Conservation (phyloP, 2,888 invertebrate genomes). For the Sminthurides aquaticus region DNA sequence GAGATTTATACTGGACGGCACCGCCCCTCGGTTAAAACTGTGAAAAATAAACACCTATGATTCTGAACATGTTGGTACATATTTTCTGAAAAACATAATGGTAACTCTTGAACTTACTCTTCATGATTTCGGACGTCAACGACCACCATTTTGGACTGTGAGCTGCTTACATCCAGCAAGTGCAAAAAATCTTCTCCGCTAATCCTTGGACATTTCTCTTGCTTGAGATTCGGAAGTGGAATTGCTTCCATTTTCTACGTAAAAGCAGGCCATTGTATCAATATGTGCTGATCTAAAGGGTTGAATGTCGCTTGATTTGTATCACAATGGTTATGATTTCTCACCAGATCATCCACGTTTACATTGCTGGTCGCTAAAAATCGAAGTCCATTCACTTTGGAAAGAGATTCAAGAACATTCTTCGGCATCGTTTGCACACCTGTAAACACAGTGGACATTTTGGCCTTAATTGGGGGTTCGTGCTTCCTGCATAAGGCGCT, state of each 20-base stretch:
- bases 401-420: background rate
- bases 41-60: background rate
- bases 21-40: constrained; percentile 69
- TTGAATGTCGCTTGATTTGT: background rate
- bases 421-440: background rate
- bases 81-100: too few relatives aligned
- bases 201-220: constrained; percentile 72
- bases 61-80: background rate
- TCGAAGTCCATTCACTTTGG: constrained; percentile 1
- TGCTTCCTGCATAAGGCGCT: constrained; percentile 81
- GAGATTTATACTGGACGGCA: constrained; percentile 77
- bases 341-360: constrained; percentile 5
- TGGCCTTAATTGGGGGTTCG: constrained; percentile 48
- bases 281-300: background rate
- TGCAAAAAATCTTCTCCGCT: constrained; percentile 76
- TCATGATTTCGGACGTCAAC: constrained; percentile 63
- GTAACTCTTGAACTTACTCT: constrained; percentile 55
- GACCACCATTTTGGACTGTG: constrained; percentile 52
- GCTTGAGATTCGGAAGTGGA: constrained; percentile 60
- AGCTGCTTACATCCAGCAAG: constrained; percentile 53
- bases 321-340: constrained; percentile 6
- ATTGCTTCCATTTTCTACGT: constrained; percentile 63
- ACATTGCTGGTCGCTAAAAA: background rate
- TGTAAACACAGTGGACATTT: background rate
- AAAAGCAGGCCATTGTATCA: constrained; percentile 20